Conservation (phyloP, 2,113 vertebrate genomes). For the Scytalopus superciliaris region DNA sequence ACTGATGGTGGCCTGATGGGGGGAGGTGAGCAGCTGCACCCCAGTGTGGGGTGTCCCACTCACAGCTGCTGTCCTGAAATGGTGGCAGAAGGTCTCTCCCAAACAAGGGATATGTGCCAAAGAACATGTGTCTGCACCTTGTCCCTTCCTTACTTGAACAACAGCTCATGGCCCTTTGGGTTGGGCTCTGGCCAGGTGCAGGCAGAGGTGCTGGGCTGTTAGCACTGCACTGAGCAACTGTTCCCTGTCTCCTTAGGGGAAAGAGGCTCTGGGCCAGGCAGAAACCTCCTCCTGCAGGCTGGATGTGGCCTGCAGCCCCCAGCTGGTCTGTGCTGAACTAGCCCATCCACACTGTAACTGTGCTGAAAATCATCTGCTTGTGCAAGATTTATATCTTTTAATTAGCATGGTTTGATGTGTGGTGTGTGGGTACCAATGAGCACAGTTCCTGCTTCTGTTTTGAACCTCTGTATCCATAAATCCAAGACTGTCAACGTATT, state of each 20-base stretch:
- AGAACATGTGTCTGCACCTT: accelerated
- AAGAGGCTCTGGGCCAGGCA: background rate
- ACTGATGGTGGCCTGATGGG: background rate
- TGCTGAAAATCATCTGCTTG: background rate
- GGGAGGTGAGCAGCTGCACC: background rate
- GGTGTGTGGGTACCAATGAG: background rate
- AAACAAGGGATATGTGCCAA: background rate
- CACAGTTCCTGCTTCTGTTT: background rate
- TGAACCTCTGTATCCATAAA: background rate
- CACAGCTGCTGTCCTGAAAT: background rate
- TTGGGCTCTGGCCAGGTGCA: background rate
- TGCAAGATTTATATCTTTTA: background rate
- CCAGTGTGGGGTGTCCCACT: background rate
- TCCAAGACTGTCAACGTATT: background rate
- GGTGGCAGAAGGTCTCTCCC: accelerated
- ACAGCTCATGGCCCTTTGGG: background rate
- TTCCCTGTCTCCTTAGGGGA: background rate
- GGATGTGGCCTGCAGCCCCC: background rate
- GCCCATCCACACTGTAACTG: background rate
- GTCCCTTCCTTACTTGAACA: background rate
- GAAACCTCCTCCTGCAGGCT: background rate
- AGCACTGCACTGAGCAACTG: background rate
- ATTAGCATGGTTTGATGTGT: background rate
- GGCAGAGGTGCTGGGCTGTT: background rate
- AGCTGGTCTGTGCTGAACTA: background rate